Evolutionary conservation across 2,113 vertebrate genomes (phyloP), one percentile per base, ranked within the genome.

Genomic region (Telmatochromis sp.): DNA sequence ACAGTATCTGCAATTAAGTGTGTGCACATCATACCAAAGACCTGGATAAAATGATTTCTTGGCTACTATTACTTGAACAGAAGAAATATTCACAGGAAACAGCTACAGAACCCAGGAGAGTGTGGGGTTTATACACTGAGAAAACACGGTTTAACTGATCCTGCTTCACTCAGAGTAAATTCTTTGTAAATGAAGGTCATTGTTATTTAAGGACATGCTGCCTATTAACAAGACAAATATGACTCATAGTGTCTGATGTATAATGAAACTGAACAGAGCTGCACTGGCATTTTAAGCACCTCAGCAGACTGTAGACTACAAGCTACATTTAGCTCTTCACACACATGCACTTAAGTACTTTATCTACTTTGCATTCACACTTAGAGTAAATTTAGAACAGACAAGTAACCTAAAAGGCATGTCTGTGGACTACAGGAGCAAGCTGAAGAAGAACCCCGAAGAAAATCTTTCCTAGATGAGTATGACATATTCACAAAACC

Each of bases 351-450:
- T 71, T 42, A 42, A 73, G 8, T 4, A 45, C 68, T 73, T 45
- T 45, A 45, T 45, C 40, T 45, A 45, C 21, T 2, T 73, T 73
- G 5, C 13, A 45, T 17, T 73, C 68, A 73, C 68, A 73, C 21
- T 42, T 26, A 45, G 0, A 13, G 21, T 45, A 45, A 45, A 73
- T 45, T 73, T 73, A 73, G 68, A 45, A 73, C 40, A 0, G 21
- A 23, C 13, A 45, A 42, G 37, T 42, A 73, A 45, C 37, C 21
- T 73, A 45, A 26, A 0, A 26, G 68, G 1, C 68, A n/a, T n/a
- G 7, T 26, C 65, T 73, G 0, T 45, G 65, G 65, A 26, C n/a
- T 15, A 1, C 0, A 2, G 13, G 37, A 73, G 4, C 0, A 17
- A 1, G n/a, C 40, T 42, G n/a, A 6, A 71, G 35, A 14, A 40